phyloP scores from a whole-genome alignment of 2,888 invertebrate species.

The Anorthoa munda region DNA sequence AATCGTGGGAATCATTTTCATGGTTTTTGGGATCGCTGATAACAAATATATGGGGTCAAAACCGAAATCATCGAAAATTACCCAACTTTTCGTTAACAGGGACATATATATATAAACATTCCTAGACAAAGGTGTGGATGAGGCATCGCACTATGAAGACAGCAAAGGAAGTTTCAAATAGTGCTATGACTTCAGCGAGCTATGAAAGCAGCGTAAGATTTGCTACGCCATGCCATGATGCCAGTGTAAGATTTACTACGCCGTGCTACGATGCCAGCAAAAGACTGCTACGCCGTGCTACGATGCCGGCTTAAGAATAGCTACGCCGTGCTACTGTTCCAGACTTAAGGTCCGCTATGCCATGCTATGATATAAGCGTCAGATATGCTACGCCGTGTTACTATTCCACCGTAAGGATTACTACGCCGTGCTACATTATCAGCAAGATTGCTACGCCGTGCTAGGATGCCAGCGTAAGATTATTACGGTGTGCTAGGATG shows the following conservation, averaged over 20 bases:
- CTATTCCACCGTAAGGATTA: background rate
- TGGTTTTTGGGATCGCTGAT: no score
- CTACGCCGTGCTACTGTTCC: background rate
- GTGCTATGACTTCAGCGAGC: no score
- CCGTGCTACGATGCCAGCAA: background rate
- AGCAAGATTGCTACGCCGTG: background rate
- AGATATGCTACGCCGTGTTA: background rate
- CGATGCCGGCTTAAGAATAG: background rate
- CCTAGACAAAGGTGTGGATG: no score
- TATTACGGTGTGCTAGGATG: background rate
- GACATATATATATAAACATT: no score
- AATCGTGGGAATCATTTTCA: no score
- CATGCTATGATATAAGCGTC: background rate
- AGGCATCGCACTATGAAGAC: no score
- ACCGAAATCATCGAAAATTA: no score
- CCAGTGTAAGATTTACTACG: background rate
- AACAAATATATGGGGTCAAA: no score
- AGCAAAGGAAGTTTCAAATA: no score
- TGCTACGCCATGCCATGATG: background rate
- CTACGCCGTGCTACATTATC: background rate
- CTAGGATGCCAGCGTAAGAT: background rate
- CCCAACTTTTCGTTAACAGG: no score
- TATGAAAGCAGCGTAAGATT: background rate
- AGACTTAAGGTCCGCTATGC: background rate
- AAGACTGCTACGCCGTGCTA: background rate